Evolutionary conservation across 2,888 invertebrate species (phyloP), one percentile per base, ranked within the genome.

Genomic region (Acrocyrtus sp.): DNA sequence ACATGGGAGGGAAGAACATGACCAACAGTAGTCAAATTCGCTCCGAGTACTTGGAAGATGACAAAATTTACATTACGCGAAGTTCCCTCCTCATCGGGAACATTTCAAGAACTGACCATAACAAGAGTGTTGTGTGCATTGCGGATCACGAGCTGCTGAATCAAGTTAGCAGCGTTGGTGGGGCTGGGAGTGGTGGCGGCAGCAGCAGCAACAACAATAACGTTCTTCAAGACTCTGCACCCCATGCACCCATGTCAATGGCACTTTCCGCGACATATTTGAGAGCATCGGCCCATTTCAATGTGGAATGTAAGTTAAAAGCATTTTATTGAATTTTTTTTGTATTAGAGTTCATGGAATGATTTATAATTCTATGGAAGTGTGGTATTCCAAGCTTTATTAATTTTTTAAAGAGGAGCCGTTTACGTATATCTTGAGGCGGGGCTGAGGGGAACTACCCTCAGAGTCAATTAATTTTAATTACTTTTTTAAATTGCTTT

Each of bases 71-170:
- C 75, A 79, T 83, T 83, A 80, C 82, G 17, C 83, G 84, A 80
- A 90, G 89, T 82, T 89, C 90, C 82, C 87, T 92, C 78, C 86
- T 91, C 83, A 85, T 92, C 82, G 87, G 91, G 84, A 88, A 90
- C 73, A 93, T 94, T 51, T 89, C 92, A 75, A 88, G 95, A 45
- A 92, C 92, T 74, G 91, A 94, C 83, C 95, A 95, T 86, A 94
- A 94, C 85, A 93, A 93, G 48, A 91, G 93, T 62, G 89, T 95
- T 74, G 88, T 90, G 77, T 95, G 95, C 83, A 89, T 90, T 78
- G 93, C 94, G 78, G 87, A 90, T 76, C 95, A 95, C 83, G 88
- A 85, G 83, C 86, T 89, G 6, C 84, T 89, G 78, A 67, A 53
- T 43, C 58, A 66, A 50, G 19, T 48, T 22, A 27, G 29, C 29